Evolutionary conservation across 37 sponge, comb jelly and placozoan species (phyloP).

Genomic region (Corticium candelabrum): DNA sequence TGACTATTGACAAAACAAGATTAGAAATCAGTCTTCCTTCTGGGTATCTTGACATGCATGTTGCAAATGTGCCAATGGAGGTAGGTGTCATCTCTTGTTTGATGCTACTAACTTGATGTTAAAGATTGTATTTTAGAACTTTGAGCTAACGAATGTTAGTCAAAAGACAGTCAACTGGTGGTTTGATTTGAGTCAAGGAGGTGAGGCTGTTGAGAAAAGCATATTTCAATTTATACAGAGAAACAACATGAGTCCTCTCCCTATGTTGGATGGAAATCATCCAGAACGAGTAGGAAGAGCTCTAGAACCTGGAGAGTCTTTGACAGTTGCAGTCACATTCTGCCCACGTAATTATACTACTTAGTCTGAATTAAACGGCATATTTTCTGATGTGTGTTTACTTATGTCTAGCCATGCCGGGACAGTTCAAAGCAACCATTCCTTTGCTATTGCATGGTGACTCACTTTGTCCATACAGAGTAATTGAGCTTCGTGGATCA

Average conservation of each 20-base stretch:
- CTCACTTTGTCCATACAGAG: background rate
- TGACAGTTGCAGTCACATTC: background rate
- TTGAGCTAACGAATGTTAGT: background rate
- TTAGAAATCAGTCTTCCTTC: background rate
- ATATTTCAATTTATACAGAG: background rate
- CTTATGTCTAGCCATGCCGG: background rate
- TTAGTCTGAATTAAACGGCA: too few relatives aligned
- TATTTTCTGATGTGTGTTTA: too few relatives aligned
- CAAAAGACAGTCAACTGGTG: background rate
- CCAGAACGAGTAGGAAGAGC: background rate
- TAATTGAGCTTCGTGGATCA: background rate
- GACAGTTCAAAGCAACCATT: background rate
- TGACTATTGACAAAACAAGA: background rate
- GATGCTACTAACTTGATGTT: too few relatives aligned
- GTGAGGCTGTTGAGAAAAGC: background rate
- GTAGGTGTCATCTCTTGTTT: too few relatives aligned
- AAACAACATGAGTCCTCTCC: background rate
- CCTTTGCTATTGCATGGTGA: background rate
- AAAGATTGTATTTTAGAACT: too few relatives aligned
- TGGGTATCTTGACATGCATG: background rate
- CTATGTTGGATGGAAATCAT: background rate
- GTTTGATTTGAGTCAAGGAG: background rate
- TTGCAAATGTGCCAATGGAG: too few relatives aligned
- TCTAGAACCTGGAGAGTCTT: background rate
- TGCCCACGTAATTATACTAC: background rate